Base-by-base conservation (phyloP, 1,140 invertebrate species). In the Drosophila punjabiensis region DNA sequence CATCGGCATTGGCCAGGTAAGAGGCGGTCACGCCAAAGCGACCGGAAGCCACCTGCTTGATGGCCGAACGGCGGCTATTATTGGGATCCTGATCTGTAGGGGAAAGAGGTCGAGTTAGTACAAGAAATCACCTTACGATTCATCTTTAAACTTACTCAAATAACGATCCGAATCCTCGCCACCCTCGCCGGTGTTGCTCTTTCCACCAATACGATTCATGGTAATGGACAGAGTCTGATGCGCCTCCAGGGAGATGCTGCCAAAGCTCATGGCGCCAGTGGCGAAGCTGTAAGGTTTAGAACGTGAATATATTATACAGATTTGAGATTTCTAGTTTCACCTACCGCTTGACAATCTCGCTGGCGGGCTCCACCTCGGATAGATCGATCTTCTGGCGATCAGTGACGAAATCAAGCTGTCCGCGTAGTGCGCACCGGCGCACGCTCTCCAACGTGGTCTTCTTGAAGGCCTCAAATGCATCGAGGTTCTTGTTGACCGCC, bases 11-110 rank as follows among this genome's bases (percentile, higher is more conserved):
- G 10, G 98, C 98, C 33, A 99, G 93, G 92, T 99, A 99, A 1
- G 98, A 97, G 43, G 98, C 98, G 0, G 98, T 99, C 0, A 99
- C 99, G 20, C 99, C 99, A 94, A 99, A 99, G 58, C 99, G 95
- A 20, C 99, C 99, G 41, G 98, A 99, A 8, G 99, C 99, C 37
- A 99, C 98, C 95, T 99, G 96, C 82, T 98, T 98, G 74, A 98
- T 98, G 3, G 97, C 95, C 5, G 97, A 97, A 3, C 97, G 94
- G 82, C 94, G 96, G 95, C 97, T 95, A 94, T 97, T 94, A 92
- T 96, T 93, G 1, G 96, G 96, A 92, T 98, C 97, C 93, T 98
- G 92, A 74, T 93, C 92, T 93, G 69, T 1, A 65, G 39, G 14
- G 10, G 13, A 9, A 2, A 24, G 0, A 30, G n/a, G n/a, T 9